Conservation (phyloP, 2,888 invertebrate genomes). For the Eupithecia inturbata region DNA sequence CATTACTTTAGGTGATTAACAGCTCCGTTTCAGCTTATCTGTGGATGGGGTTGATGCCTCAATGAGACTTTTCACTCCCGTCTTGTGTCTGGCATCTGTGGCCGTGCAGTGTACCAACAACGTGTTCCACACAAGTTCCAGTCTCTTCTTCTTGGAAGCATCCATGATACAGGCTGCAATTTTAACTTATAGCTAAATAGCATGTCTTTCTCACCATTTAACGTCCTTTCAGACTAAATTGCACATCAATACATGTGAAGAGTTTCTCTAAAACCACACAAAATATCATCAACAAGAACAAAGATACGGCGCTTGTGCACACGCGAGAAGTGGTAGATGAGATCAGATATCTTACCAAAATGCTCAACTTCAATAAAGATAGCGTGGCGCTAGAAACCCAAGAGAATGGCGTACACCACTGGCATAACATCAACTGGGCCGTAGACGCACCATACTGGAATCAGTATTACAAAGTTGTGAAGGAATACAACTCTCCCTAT, state of each 20-base stretch:
- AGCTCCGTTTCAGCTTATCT: too few relatives aligned
- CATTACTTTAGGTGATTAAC: too few relatives aligned
- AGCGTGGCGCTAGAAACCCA: constrained; percentile 33
- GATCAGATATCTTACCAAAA: constrained; percentile 66
- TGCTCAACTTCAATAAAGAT: constrained; percentile 66
- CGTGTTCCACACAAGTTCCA: too few relatives aligned
- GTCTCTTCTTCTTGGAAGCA: too few relatives aligned
- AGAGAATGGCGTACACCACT: constrained; percentile 49
- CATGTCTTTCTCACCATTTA: not conserved
- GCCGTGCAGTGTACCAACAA: too few relatives aligned
- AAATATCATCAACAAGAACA: constrained; percentile 69
- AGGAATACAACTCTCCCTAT: constrained; percentile 72
- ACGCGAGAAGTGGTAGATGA: constrained; percentile 71
- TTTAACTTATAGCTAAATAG: too few relatives aligned
- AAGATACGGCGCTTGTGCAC: constrained; percentile 60
- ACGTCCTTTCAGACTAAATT: constrained; percentile 65
- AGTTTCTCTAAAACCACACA: constrained; percentile 74
- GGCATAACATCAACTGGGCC: constrained; percentile 78
- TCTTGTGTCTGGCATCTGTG: too few relatives aligned
- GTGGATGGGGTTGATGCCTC: too few relatives aligned
- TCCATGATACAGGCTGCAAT: too few relatives aligned
- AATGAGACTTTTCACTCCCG: too few relatives aligned
- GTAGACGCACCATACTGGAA: constrained; percentile 80
- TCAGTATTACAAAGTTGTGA: constrained; percentile 72
- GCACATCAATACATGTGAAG: constrained; percentile 70